phyloP scores from a whole-genome alignment of 2,888 invertebrate species.

The Acronicta leporina region DNA sequence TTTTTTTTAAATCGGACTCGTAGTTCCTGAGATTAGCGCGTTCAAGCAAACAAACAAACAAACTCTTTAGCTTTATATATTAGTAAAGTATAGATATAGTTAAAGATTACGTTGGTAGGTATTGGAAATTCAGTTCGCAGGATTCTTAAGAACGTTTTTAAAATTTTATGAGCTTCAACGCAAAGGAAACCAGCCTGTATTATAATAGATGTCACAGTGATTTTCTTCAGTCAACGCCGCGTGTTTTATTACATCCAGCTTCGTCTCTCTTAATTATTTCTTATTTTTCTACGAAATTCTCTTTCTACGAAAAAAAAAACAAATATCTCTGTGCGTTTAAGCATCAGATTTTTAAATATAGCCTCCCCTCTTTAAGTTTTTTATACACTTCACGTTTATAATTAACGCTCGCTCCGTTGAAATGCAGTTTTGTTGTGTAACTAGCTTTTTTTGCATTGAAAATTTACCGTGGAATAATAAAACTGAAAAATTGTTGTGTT shows the following conservation, averaged over 20 bases:
- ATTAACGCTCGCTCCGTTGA: conserved; percentile 35
- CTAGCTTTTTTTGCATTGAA: conserved; percentile 16
- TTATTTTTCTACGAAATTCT: conserved; percentile 80
- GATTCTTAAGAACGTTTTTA: background rate
- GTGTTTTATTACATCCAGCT: conserved; percentile 84
- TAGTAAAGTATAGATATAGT: no score
- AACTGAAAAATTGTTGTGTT: background rate
- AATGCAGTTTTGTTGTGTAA: conserved; percentile 22
- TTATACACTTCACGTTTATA: conserved; percentile 59
- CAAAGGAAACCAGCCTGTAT: conserved; percentile 37
- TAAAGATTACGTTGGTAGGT: no score
- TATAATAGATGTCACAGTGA: conserved; percentile 64
- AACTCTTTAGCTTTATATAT: no score
- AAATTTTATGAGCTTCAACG: background rate
- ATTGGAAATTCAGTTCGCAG: no score
- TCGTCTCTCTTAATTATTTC: conserved; percentile 85
- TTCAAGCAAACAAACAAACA: no score
- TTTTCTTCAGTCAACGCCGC: conserved; percentile 78
- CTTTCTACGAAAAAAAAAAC: no score
- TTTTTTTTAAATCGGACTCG: no score
- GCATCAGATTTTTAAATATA: conserved; percentile 86
- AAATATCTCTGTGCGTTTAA: conserved; percentile 72
- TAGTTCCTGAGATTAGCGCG: no score
- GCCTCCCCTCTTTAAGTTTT: conserved; percentile 71
- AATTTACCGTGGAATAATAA: conserved; percentile 7